phyloP scores from a whole-genome alignment of 2,113 vertebrate species.

The Cyanoderma ruficeps region DNA sequence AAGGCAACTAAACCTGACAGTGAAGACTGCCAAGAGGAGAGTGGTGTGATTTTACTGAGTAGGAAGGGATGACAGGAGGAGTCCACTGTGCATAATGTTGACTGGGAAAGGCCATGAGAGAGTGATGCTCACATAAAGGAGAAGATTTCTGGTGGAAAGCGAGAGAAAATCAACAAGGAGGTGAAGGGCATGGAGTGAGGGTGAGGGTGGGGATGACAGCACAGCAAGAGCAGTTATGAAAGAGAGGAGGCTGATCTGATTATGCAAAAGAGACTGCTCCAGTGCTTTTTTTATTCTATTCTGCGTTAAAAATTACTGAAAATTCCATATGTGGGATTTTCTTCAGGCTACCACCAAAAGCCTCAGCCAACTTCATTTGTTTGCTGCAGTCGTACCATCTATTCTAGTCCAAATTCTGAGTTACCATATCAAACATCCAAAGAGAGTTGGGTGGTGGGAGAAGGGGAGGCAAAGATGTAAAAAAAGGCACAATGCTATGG shows the following conservation, averaged over 20 bases:
- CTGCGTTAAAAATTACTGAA: neutral
- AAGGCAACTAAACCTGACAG: constrained; percentile 24
- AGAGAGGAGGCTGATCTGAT: neutral
- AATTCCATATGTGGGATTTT: neutral
- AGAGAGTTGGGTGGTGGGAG: neutral
- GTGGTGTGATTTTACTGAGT: constrained; percentile 19
- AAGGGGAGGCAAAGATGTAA: neutral
- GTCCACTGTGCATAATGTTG: constrained; percentile 8
- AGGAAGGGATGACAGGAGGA: constrained; percentile 9
- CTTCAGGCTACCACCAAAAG: neutral
- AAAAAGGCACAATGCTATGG: neutral
- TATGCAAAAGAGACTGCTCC: neutral
- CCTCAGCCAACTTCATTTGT: neutral
- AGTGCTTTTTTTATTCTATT: neutral
- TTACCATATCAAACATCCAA: neutral
- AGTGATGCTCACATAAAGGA: neutral
- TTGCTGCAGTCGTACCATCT: neutral
- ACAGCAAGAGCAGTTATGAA: neutral
- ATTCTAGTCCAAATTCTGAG: neutral
- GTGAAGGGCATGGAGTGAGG: neutral
- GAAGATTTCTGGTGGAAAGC: neutral
- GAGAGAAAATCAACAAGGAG: neutral
- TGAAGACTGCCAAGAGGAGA: constrained; percentile 6
- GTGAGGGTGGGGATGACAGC: neutral
- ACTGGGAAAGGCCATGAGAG: constrained; percentile 17